Base-by-base conservation (phyloP, 1,140 invertebrate species). In the Euborellia annulipes region DNA sequence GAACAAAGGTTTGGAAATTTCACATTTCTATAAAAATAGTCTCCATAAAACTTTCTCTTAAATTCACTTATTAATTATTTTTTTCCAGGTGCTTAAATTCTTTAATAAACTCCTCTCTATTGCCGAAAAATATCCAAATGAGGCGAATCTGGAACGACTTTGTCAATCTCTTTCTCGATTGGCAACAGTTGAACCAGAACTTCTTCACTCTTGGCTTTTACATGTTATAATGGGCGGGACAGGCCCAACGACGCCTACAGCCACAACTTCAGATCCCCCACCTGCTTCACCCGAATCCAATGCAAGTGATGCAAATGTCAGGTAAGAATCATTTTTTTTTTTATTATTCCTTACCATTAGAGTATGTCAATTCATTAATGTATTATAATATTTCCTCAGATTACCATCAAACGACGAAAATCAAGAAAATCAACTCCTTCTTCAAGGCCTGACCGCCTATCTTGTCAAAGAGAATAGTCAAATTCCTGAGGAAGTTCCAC, bases 381-480 rank as follows among this genome's bases (percentile, higher is more conserved):
- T n/a, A n/a, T n/a, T n/a, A n/a, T n/a, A 27, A 27, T 27, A 27
- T 6, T 6, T 27, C 11, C 11, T 27, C 23, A 27, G 23, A 27
- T 27, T 27, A 27, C 23, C 23, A 6, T 6, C 23, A 27, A 27
- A 11, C 11, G 23, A 27, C 11, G 23, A 27, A 27, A 27, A 69
- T 17, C 72, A 78, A 54, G 78, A 84, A 54, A 84, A 85, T 56
- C 76, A 78, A 47, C 68, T 73, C n/a, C 54, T 86, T 1, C 61
- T 88, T 1, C 75, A 82, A 50, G 76, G 73, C 27, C 65, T 88
- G 4, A 77, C 81, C 0, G 73, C 76, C 44, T 81, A 82, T 44
- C 74, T 87, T 45, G 79, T 85, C 0, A 82, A 79, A 51, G 76
- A 82, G 46, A 79, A 72, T 43, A 75, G 70, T 49, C 69, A 66